phyloP scores from a whole-genome alignment of 2,797 vertebrate genomes.

The Poecilia picta region DNA sequence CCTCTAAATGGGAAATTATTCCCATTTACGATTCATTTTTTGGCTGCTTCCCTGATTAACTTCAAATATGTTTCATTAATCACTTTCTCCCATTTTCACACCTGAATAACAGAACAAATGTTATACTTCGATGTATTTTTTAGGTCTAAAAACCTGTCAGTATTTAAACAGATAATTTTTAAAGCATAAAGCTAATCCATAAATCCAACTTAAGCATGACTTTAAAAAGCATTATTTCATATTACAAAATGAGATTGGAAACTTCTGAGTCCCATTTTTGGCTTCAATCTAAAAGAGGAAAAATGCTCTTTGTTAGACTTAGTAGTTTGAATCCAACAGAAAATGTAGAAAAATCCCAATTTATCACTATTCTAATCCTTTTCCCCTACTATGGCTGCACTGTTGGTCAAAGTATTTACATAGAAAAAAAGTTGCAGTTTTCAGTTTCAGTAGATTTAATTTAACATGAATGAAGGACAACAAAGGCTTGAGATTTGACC shows the following conservation, averaged over 20 bases:
- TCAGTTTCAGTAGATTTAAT: not conserved
- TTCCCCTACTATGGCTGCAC: not conserved
- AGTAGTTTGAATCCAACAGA: not conserved
- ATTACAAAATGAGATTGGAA: not conserved
- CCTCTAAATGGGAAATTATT: too few relatives aligned
- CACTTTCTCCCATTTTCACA: not conserved
- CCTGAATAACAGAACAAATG: not conserved
- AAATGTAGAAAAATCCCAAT: not conserved
- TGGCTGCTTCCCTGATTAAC: too few relatives aligned
- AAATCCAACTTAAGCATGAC: not conserved
- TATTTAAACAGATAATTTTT: not conserved
- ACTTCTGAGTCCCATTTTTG: not conserved
- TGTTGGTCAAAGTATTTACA: not conserved
- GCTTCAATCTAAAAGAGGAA: not conserved
- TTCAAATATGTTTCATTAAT: too few relatives aligned
- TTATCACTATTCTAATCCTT: not conserved
- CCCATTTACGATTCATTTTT: too few relatives aligned
- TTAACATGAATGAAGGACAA: not conserved
- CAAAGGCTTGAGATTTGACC: not conserved
- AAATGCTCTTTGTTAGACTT: not conserved
- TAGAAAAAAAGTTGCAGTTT: not conserved
- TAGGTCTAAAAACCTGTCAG: not conserved
- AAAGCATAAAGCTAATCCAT: not conserved
- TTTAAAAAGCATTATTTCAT: not conserved
- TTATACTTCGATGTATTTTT: not conserved